Percentiles rank a stretch among this genome's conserved stretches.
phyloP scores from a whole-genome alignment of 2,888 invertebrate genomes.

The Crocallis elinguaria region DNA sequence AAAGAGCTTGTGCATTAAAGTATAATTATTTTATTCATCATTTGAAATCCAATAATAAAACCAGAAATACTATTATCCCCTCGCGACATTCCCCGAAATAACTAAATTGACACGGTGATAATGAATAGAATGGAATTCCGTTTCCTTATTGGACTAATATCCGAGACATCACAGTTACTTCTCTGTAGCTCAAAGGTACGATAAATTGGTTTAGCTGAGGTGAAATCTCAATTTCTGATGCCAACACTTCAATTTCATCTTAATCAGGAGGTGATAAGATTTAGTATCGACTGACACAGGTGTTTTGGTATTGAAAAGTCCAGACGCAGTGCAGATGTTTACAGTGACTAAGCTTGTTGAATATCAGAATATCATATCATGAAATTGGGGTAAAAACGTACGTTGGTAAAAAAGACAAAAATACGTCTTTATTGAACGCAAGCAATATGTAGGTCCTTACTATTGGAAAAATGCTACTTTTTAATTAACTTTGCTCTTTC shows the following conservation, averaged over 20 bases:
- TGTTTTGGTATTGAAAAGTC: conserved; percentile 19
- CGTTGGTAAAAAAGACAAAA: no score
- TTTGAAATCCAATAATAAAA: neutral
- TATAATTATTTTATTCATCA: neutral
- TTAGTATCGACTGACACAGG: conserved; percentile 27
- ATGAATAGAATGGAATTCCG: conserved; percentile 53
- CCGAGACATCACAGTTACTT: conserved; percentile 55
- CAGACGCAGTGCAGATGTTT: neutral
- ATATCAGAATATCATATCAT: neutral
- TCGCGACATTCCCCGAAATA: conserved; percentile 18
- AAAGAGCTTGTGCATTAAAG: neutral
- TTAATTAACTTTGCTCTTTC: no score
- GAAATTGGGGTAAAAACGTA: no score
- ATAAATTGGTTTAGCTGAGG: conserved; percentile 56
- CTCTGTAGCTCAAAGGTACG: conserved; percentile 53
- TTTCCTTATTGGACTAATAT: conserved; percentile 58
- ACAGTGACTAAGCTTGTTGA: neutral
- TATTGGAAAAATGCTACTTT: no score
- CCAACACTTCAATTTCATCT: conserved; percentile 34
- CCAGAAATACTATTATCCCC: neutral
- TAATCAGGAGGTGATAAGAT: conserved; percentile 31
- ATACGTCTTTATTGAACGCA: no score
- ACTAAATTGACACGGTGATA: conserved; percentile 39
- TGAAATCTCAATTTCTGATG: conserved; percentile 41
- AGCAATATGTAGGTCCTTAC: no score